phyloP scores from a whole-genome alignment of 1,140 invertebrate genomes.

The Muscidifurax raptorellus region DNA sequence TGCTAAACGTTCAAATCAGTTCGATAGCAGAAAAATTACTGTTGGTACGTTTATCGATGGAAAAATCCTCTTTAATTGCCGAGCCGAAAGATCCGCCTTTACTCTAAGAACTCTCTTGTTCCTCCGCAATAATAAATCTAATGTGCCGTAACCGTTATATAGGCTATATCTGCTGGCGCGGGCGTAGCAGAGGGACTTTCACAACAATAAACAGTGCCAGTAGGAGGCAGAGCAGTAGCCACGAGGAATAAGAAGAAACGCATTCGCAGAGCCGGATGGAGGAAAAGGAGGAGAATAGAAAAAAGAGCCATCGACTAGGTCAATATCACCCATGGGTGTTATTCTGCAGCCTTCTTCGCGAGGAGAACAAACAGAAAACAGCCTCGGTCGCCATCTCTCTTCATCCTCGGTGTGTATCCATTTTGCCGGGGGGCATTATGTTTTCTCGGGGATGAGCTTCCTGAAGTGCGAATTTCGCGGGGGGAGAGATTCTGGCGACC shows the following conservation, averaged over 20 bases:
- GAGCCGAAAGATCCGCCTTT: too few species aligned
- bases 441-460: constrained; percentile 22
- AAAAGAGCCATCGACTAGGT: background rate
- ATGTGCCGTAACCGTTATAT: background rate
- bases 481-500: background rate
- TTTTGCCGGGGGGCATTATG: background rate
- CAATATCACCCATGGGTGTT: constrained; percentile 26
- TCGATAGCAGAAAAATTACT: too few species aligned
- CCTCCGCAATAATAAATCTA: background rate
- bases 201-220: constrained; percentile 19
- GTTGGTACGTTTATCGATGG: too few species aligned
- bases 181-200: background rate
- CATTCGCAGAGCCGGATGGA: background rate
- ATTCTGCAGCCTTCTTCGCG: background rate
- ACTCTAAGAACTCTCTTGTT: too few species aligned
- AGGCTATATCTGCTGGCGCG: background rate
- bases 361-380: background rate
- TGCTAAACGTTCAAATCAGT: too few species aligned
- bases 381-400: background rate
- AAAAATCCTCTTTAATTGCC: too few species aligned
- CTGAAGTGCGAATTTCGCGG: constrained; percentile 31
- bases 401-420: background rate
- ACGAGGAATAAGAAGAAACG: background rate
- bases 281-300: background rate
- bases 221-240: background rate